Evolutionary conservation across 1,140 invertebrate genomes (phyloP).

Genomic region (Bactericera cockerelli): DNA sequence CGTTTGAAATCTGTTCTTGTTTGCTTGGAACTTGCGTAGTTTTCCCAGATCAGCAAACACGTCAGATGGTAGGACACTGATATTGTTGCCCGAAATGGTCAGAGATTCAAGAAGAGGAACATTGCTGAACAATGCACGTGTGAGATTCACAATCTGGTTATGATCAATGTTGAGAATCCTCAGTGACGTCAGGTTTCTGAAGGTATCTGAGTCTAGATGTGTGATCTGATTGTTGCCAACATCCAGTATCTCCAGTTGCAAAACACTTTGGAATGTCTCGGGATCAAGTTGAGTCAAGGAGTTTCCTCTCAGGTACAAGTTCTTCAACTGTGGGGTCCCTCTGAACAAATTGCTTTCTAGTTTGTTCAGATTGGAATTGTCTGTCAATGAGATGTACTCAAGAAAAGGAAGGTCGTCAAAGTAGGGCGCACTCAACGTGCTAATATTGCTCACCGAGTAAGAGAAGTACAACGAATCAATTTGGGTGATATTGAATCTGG

Average conservation of each 20-base stretch:
- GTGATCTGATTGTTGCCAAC: slow-evolving; percentile 41
- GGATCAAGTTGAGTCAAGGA: background rate
- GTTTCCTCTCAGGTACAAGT: background rate
- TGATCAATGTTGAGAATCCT: slow-evolving; percentile 23
- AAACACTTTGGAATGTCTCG: background rate
- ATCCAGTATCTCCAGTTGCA: slow-evolving; percentile 37
- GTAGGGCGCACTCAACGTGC: background rate
- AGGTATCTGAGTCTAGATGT: slow-evolving; percentile 37
- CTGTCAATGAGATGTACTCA: background rate
- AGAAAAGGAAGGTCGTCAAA: background rate
- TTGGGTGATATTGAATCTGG: background rate
- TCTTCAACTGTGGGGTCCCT: background rate
- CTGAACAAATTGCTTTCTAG: background rate
- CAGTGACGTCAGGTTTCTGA: slow-evolving; percentile 38
- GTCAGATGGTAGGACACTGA: slow-evolving; percentile 36
- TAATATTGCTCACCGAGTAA: background rate
- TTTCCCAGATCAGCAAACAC: slow-evolving; percentile 39
- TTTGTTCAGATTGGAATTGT: background rate
- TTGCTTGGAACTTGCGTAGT: slow-evolving; percentile 29
- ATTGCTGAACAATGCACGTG: slow-evolving; percentile 38
- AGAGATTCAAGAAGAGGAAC: slow-evolving; percentile 38
- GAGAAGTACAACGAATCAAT: background rate
- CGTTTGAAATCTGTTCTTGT: background rate
- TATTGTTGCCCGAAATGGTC: slow-evolving; percentile 41
- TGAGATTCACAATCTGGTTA: slow-evolving; percentile 40